These are phyloP conservation scores for Pachydiplax longipennis DNA, from an alignment of 2,888 invertebrate species.

Conservation along the genomic window DNA sequence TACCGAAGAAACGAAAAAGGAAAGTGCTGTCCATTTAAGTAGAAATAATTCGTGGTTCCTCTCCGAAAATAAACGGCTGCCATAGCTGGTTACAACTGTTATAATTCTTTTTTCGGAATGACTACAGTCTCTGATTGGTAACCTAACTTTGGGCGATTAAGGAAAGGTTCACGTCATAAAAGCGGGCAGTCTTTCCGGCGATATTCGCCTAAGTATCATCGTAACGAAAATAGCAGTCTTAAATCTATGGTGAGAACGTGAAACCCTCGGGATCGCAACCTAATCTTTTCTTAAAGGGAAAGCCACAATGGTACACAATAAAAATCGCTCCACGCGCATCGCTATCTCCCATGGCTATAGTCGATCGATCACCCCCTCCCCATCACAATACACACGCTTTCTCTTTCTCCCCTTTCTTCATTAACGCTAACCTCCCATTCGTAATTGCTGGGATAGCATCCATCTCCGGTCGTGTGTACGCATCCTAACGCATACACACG, in stretches of 20 bases:
- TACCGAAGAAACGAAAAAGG: no score
- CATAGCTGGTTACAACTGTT: no score
- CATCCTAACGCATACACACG: background rate
- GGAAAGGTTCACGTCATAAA: no score
- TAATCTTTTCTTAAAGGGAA: background rate
- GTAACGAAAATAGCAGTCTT: background rate
- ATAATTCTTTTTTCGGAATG: no score
- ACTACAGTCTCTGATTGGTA: no score
- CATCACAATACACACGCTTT: background rate
- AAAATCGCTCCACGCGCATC: background rate
- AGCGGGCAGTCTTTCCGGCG: no score
- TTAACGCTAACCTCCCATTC: background rate
- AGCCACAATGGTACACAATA: background rate
- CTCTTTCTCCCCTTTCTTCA: background rate
- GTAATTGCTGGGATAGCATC: background rate
- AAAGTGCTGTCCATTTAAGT: no score
- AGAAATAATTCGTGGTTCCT: no score
- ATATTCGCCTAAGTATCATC: no score
- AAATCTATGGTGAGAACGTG: background rate
- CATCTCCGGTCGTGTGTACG: background rate
- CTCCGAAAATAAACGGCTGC: no score
- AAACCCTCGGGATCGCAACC: background rate
- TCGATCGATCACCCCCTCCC: conserved; percentile 3
- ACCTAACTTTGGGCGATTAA: no score
- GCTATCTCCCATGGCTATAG: background rate